Conservation (phyloP, 2,113 vertebrate genomes). For the Clarias macrocephalus region DNA sequence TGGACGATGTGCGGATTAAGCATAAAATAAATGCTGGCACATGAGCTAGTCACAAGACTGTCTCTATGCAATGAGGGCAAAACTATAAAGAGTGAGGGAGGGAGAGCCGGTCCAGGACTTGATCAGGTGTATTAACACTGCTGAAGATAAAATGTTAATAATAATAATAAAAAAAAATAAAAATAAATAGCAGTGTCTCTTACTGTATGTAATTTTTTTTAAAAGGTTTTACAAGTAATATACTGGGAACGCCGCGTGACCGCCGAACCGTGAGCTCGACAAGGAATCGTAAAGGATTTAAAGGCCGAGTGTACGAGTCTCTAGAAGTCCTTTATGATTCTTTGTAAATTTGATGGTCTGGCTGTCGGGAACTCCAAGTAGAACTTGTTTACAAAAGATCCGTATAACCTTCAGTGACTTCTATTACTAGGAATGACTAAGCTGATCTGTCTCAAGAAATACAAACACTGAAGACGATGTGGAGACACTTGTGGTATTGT, state of each 20-base stretch:
- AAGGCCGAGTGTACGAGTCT: background rate
- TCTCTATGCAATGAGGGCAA: conserved; percentile 8
- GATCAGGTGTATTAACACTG: no score
- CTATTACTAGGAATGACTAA: background rate
- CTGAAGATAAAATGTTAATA: no score
- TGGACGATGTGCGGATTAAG: background rate
- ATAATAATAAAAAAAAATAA: background rate
- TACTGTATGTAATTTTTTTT: no score
- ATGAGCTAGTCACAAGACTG: conserved; percentile 8
- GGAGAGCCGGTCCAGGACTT: background rate
- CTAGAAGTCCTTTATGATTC: background rate
- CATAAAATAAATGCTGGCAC: conserved; percentile 22
- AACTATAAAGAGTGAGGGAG: background rate
- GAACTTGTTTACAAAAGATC: background rate
- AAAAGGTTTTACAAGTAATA: background rate
- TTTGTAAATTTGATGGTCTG: background rate
- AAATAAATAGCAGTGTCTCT: background rate
- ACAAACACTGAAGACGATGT: background rate
- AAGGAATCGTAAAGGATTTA: no score
- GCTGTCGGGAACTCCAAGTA: background rate
- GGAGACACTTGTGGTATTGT: background rate
- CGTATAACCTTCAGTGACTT: background rate
- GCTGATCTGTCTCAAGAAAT: background rate
- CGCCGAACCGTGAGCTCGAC: no score
- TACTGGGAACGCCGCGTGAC: background rate